phyloP scores from a whole-genome alignment of 2,113 vertebrate species.

The Myodes glareolus region DNA sequence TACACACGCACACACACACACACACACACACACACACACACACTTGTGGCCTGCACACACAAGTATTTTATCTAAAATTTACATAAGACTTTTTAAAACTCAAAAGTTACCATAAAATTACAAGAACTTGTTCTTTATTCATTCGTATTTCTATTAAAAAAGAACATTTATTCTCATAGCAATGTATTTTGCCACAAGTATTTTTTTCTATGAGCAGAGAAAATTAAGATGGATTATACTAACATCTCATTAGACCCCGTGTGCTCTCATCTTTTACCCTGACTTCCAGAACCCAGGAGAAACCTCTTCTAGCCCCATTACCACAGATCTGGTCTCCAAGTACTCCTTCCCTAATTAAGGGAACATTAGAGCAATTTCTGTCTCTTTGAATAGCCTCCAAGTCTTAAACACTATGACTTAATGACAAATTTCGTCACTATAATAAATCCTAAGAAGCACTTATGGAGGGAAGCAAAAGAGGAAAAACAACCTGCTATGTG shows the following conservation, averaged over 20 bases:
- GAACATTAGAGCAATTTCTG: neutral
- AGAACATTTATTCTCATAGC: neutral
- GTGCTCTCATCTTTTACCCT: neutral
- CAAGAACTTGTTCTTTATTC: neutral
- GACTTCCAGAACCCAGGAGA: neutral
- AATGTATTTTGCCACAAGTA: too few relatives aligned
- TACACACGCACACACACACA: neutral
- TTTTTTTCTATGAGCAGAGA: neutral
- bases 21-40: neutral
- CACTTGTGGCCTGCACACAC: neutral
- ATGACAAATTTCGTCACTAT: neutral
- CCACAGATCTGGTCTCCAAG: neutral
- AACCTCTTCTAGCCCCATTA: neutral
- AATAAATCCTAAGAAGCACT: neutral
- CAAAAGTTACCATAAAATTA: neutral
- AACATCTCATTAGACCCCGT: neutral
- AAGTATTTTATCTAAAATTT: neutral
- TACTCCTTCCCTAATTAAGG: neutral
- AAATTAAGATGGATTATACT: neutral
- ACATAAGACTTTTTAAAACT: neutral
- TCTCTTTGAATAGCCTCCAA: neutral
- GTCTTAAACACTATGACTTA: neutral
- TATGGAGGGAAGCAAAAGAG: neutral
- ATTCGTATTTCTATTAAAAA: neutral
- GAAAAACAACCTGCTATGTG: neutral